Evolutionary conservation across 1,140 invertebrate species (phyloP).

Genomic region (Drosophila tsacasi): DNA sequence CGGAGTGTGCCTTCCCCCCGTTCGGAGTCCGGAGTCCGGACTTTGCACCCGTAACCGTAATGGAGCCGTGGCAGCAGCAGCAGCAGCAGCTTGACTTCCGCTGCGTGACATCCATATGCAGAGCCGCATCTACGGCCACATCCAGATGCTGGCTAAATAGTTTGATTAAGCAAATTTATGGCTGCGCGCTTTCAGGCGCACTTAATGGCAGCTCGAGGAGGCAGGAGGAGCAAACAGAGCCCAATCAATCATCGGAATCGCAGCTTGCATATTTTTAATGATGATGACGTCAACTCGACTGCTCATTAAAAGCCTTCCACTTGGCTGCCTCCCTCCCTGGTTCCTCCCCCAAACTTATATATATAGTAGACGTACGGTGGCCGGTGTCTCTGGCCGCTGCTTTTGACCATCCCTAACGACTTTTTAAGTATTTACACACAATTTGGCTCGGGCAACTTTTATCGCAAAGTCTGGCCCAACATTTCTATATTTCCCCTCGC

Average conservation of each 20-base stretch:
- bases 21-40: constrained; percentile 11
- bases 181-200: constrained; percentile 54
- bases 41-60: constrained; percentile 24
- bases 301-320: constrained; percentile 64
- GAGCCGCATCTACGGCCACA: constrained; percentile 8
- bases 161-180: constrained; percentile 80
- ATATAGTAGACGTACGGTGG: background rate
- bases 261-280: constrained; percentile 64
- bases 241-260: constrained; percentile 64
- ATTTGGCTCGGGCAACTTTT: constrained; percentile 67
- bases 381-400: constrained; percentile 25
- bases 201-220: constrained; percentile 49
- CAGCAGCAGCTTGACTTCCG: constrained; percentile 61
- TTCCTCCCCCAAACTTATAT: background rate
- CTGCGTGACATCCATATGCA: constrained; percentile 60
- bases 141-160: constrained; percentile 63
- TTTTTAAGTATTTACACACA: constrained; percentile 81
- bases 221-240: constrained; percentile 35
- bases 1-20: background rate
- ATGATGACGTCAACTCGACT: constrained; percentile 42
- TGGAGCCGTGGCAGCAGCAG: constrained; percentile 21
- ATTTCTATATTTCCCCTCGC: constrained; percentile 42
- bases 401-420: constrained; percentile 60
- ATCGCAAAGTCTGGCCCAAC: constrained; percentile 57
- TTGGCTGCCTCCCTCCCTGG: background rate